Evolutionary conservation across 2,888 invertebrate genomes (phyloP).

Genomic region (Ophraella communa): DNA sequence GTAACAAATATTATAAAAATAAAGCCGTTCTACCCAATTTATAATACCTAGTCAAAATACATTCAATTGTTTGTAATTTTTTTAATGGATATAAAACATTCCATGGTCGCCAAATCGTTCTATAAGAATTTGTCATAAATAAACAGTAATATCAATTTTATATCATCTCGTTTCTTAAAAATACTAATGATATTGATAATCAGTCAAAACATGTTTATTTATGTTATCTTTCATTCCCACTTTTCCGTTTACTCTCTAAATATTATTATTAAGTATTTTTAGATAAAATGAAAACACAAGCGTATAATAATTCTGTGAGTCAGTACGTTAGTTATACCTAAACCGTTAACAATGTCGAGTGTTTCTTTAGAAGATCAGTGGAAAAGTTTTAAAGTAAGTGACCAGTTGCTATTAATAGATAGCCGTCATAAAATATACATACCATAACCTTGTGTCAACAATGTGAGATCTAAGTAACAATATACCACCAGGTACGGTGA

Average conservation of each 20-base stretch:
- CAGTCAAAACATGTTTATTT: background rate
- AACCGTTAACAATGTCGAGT: background rate
- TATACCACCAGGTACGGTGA: background rate
- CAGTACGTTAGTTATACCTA: background rate
- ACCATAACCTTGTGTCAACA: background rate
- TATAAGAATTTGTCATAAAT: background rate
- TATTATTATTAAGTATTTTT: background rate
- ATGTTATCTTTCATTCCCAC: slow-evolving; percentile 3
- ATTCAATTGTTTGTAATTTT: too few species aligned
- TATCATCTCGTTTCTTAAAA: background rate
- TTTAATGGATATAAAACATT: too few species aligned
- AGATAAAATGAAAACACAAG: background rate
- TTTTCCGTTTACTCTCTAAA: background rate
- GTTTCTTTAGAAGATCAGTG: slow-evolving; percentile 3
- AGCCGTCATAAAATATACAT: background rate
- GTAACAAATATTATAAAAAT: too few species aligned
- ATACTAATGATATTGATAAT: background rate
- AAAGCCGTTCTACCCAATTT: too few species aligned
- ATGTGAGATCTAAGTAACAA: background rate
- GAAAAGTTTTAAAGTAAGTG: slow-evolving; percentile 8
- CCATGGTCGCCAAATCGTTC: too few species aligned
- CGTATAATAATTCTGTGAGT: background rate
- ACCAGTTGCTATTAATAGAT: background rate
- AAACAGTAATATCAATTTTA: background rate
- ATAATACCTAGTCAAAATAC: too few species aligned